phyloP scores from a whole-genome alignment of 2,797 vertebrate species.

The Alauda arvensis region DNA sequence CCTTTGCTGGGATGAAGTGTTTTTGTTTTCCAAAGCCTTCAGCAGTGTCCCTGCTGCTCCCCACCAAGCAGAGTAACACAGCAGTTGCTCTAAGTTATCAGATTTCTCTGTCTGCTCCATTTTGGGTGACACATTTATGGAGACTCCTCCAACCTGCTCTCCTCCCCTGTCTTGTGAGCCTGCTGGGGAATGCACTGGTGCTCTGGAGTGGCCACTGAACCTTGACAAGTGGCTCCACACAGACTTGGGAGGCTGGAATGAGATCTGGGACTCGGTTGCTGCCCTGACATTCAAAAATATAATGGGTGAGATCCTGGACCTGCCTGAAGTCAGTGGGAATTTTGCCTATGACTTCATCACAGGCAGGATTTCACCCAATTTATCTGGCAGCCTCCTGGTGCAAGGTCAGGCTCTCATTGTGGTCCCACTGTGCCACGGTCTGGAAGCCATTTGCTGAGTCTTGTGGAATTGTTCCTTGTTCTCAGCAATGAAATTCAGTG shows the following conservation, averaged over 20 bases:
- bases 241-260: not conserved
- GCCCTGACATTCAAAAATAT: not conserved
- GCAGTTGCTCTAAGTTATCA: not conserved
- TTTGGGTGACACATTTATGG: not conserved
- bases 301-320: not conserved
- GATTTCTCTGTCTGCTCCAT: not conserved
- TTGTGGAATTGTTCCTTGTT: not conserved
- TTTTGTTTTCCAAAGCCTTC: constrained; percentile 11
- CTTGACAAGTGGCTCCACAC: not conserved
- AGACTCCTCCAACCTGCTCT: not conserved
- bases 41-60: too few species aligned
- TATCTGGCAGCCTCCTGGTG: not conserved
- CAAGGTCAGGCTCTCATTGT: not conserved
- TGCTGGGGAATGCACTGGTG: fast-evolving
- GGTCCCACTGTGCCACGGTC: not conserved
- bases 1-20: not conserved
- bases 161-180: not conserved
- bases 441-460: not conserved
- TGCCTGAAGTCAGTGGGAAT: not conserved
- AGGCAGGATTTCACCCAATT: not conserved
- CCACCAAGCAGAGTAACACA: not conserved
- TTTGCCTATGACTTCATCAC: not conserved
- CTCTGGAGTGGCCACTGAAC: not conserved
- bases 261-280: not conserved
- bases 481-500: not conserved